Evolutionary conservation across 1,140 invertebrate species (phyloP).

Genomic region (Scaptomyza pallida): DNA sequence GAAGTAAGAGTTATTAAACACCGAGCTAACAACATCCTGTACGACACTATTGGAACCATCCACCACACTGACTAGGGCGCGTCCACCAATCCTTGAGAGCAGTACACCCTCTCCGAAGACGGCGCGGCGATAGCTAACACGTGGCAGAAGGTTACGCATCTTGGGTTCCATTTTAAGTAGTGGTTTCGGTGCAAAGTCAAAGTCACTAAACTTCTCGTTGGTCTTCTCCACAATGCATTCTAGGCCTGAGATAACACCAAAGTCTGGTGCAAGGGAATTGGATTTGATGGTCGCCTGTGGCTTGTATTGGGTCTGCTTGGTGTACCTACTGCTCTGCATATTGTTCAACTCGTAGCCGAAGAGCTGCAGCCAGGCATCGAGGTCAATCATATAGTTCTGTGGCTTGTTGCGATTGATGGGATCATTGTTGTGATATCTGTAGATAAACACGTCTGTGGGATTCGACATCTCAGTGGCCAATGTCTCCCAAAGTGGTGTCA

Average conservation of each 20-base stretch:
- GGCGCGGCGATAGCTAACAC: slow-evolving; percentile 92
- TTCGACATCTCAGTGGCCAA: slow-evolving; percentile 91
- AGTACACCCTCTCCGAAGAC: slow-evolving; percentile 96
- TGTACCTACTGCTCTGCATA: slow-evolving; percentile 93
- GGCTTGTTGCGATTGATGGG: slow-evolving; percentile 92
- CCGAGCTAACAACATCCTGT: slow-evolving; percentile 95
- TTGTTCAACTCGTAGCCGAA: slow-evolving; percentile 94
- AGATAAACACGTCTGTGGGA: slow-evolving; percentile 95
- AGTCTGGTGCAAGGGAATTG: slow-evolving; percentile 91
- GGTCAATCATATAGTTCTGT: slow-evolving; percentile 92
- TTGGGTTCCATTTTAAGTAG: slow-evolving; percentile 92
- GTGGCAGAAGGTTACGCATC: slow-evolving; percentile 90
- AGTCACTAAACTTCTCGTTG: slow-evolving; percentile 91
- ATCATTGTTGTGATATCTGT: slow-evolving; percentile 96
- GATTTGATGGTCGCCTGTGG: slow-evolving; percentile 91
- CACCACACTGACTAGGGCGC: slow-evolving; percentile 92
- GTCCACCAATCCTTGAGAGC: slow-evolving; percentile 91
- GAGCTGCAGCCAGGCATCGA: slow-evolving; percentile 92
- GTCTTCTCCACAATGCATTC: slow-evolving; percentile 94
- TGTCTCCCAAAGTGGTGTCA: slow-evolving; percentile 95
- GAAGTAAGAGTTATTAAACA: slow-evolving; percentile 96
- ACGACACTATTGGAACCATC: slow-evolving; percentile 94
- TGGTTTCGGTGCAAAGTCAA: slow-evolving; percentile 93
- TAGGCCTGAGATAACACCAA: slow-evolving; percentile 94
- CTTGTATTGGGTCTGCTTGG: slow-evolving; percentile 90